A percentile compares a stretch with the other conserved stretches of the same genome.
phyloP scores from a whole-genome alignment of 2,888 invertebrate species.

The Mellilla xanthometata region DNA sequence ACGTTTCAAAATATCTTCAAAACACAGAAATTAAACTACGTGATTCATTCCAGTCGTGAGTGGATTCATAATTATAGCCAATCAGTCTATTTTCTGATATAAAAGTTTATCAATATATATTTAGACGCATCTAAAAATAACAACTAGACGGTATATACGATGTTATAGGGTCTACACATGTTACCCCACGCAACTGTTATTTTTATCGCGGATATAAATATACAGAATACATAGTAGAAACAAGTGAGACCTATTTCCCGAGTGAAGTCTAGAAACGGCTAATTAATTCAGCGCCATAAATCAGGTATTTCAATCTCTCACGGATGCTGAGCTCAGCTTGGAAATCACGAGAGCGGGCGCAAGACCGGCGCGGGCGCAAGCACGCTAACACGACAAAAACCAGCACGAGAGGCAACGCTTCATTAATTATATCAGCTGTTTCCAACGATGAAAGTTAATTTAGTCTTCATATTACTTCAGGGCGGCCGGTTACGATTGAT shows the following conservation, averaged over 20 bases:
- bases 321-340: slow-evolving; percentile 59
- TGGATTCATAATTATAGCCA: background rate
- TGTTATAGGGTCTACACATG: slow-evolving; percentile 11
- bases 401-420: slow-evolving; percentile 48
- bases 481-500: slow-evolving; percentile 18
- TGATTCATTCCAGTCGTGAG: background rate
- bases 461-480: slow-evolving; percentile 50
- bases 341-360: slow-evolving; percentile 58
- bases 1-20: background rate
- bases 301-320: slow-evolving; percentile 63
- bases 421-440: slow-evolving; percentile 69
- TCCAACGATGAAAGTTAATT: slow-evolving; percentile 58
- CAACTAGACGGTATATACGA: slow-evolving; percentile 9
- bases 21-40: too few relatives aligned
- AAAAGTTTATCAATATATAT: background rate
- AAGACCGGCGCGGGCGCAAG: slow-evolving; percentile 39
- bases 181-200: slow-evolving; percentile 15
- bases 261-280: slow-evolving; percentile 23
- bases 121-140: slow-evolving; percentile 11
- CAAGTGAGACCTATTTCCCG: slow-evolving; percentile 4
- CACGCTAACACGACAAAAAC: slow-evolving; percentile 42
- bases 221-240: background rate
- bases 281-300: slow-evolving; percentile 52
- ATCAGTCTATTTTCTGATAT: too few relatives aligned
- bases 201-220: slow-evolving; percentile 2